Percentiles rank a stretch among this genome's conserved stretches.
Conservation (phyloP, 1,140 invertebrate genomes). For the Pseudomyrmex pallidus region DNA sequence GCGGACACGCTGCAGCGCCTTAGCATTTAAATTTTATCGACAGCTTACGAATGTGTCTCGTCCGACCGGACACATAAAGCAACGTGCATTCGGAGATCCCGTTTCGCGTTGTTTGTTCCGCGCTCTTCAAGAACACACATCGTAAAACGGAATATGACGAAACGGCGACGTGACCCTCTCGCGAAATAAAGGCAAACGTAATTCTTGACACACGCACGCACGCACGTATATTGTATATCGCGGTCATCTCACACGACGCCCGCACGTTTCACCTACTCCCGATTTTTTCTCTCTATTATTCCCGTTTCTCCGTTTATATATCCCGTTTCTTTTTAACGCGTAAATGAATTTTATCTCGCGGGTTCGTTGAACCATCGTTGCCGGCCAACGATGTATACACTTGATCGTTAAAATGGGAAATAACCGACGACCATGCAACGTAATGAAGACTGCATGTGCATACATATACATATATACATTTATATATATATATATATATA, state of each 20-base stretch:
- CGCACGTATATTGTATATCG: not conserved
- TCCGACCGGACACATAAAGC: slow-evolving; percentile 20
- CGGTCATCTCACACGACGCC: not conserved
- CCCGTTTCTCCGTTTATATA: slow-evolving; percentile 1
- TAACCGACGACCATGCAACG: slow-evolving; percentile 42
- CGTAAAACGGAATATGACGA: slow-evolving; percentile 32
- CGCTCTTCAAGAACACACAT: slow-evolving; percentile 17
- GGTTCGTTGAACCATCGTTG: slow-evolving; percentile 46
- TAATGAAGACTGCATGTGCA: slow-evolving; percentile 32
- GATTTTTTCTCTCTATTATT: slow-evolving; percentile 1
- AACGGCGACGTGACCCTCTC: not conserved
- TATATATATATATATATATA: not conserved
- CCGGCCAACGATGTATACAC: slow-evolving; percentile 19
- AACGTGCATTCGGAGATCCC: not conserved
- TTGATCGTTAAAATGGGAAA: slow-evolving; percentile 58
- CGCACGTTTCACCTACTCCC: slow-evolving; percentile 22
- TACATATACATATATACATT: too few relatives aligned
- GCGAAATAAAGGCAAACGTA: slow-evolving; percentile 24
- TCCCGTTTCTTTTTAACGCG: slow-evolving; percentile 25
- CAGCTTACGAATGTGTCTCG: not conserved
- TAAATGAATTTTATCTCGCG: slow-evolving; percentile 49
- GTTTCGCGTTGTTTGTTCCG: slow-evolving; percentile 6
- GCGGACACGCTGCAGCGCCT: not conserved
- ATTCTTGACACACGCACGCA: not conserved
- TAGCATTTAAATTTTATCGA: slow-evolving; percentile 47